phyloP scores from a whole-genome alignment of 2,113 vertebrate species.

The Anoplopoma fimbria region DNA sequence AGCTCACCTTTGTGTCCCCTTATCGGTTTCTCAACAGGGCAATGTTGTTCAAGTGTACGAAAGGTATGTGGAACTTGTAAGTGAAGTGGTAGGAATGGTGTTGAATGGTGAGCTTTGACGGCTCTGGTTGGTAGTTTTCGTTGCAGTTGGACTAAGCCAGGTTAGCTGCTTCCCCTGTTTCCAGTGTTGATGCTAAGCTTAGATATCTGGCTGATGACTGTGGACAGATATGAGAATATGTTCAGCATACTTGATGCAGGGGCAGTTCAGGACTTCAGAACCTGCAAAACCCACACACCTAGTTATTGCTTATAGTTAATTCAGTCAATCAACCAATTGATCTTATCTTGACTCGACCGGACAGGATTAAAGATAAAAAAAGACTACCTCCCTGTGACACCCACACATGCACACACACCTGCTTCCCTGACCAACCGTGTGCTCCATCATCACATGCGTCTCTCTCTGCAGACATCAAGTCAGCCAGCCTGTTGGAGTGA shows the following conservation, averaged over 20 bases:
- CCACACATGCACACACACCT: slow-evolving; percentile 47
- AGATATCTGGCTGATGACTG: background rate
- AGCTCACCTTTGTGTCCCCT: slow-evolving; percentile 61
- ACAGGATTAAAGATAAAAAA: slow-evolving; percentile 46
- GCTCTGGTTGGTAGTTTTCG: background rate
- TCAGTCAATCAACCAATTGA: slow-evolving; percentile 34
- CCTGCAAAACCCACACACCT: background rate
- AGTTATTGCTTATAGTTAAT: slow-evolving; percentile 7
- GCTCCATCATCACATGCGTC: slow-evolving; percentile 64
- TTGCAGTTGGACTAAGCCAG: background rate
- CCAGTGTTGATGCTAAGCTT: background rate
- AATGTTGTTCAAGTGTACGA: slow-evolving; percentile 10
- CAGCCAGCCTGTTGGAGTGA: slow-evolving; percentile 68
- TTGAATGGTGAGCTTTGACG: background rate
- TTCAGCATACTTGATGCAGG: background rate
- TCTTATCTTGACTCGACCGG: slow-evolving; percentile 27
- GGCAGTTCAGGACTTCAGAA: background rate
- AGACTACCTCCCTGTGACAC: slow-evolving; percentile 8
- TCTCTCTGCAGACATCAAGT: slow-evolving; percentile 62
- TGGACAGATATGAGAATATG: background rate
- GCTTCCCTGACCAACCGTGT: slow-evolving; percentile 16
- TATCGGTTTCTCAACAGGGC: slow-evolving; percentile 61
- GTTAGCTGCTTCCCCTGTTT: background rate
- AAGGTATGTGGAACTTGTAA: slow-evolving; percentile 46
- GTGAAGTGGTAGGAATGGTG: slow-evolving; percentile 18